Percentiles rank a stretch among this genome's conserved stretches.
Evolutionary conservation across 2,888 invertebrate genomes (phyloP).

Genomic region (Pristionchus arcanus): DNA sequence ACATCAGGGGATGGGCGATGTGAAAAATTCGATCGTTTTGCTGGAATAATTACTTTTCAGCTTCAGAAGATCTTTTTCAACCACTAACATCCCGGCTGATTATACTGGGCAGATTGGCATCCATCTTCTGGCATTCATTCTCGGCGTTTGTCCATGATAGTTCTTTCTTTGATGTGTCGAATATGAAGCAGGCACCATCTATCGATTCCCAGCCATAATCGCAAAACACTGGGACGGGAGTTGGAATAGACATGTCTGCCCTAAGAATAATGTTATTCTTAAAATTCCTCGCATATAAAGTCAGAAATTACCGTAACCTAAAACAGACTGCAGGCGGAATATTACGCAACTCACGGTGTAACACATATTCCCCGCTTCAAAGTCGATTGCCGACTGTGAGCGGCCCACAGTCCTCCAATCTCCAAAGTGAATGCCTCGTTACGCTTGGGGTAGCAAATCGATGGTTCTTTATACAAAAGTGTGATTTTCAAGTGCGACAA

Average conservation of each 20-base stretch:
- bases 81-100: background rate
- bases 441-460: background rate
- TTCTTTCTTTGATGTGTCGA: background rate
- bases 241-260: background rate
- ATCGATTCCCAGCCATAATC: background rate
- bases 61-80: too few relatives aligned
- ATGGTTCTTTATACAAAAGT: background rate
- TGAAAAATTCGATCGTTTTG: constrained; percentile 6
- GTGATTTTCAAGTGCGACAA: too few relatives aligned
- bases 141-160: background rate
- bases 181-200: background rate
- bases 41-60: background rate
- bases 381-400: background rate
- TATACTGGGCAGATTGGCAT: background rate
- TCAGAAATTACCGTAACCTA: too few relatives aligned
- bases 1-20: background rate
- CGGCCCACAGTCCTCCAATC: background rate
- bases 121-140: background rate
- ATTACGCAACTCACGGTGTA: background rate
- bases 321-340: too few relatives aligned
- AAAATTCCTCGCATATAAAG: too few relatives aligned
- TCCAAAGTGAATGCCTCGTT: background rate
- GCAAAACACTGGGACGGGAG: background rate
- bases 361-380: background rate
- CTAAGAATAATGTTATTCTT: background rate